These are phyloP conservation scores for Nematostella vectensis DNA, from an alignment of 92 coral and sea anemone species.

Conservation along the genomic window DNA sequence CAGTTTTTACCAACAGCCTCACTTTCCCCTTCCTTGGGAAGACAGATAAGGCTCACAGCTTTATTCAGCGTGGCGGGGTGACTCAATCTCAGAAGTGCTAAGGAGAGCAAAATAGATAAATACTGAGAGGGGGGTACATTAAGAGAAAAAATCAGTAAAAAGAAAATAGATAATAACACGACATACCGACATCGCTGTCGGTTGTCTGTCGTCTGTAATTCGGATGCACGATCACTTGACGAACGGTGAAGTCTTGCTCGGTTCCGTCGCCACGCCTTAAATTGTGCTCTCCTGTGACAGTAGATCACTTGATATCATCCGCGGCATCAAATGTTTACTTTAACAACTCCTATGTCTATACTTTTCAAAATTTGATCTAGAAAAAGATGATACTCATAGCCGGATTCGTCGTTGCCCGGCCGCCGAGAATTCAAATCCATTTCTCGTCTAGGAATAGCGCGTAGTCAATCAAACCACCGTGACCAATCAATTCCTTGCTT, in stretches of 20 bases:
- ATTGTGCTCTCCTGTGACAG: conserved; percentile 59
- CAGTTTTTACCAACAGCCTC: conserved; percentile 46
- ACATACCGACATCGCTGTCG: conserved; percentile 50
- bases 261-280: conserved; percentile 35
- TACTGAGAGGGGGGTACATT: too few species aligned
- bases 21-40: conserved; percentile 50
- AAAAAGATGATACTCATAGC: too few species aligned
- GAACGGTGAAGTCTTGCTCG: conserved; percentile 37
- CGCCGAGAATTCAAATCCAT: too few species aligned
- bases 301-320: too few species aligned
- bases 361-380: neutral
- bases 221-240: conserved; percentile 51
- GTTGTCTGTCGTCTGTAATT: conserved; percentile 23
- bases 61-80: conserved; percentile 52
- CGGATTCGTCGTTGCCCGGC: too few species aligned
- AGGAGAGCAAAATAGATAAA: too few species aligned
- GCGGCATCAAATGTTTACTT: too few species aligned
- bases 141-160: conserved; percentile 1
- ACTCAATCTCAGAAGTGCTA: conserved; percentile 51
- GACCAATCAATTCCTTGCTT: too few species aligned
- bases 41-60: conserved; percentile 45
- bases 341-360: too few species aligned
- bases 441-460: too few species aligned
- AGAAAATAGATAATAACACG: neutral
- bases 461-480: too few species aligned